Evolutionary conservation across 2,113 vertebrate species (phyloP).

Genomic region (Erpornis zantholeuca): DNA sequence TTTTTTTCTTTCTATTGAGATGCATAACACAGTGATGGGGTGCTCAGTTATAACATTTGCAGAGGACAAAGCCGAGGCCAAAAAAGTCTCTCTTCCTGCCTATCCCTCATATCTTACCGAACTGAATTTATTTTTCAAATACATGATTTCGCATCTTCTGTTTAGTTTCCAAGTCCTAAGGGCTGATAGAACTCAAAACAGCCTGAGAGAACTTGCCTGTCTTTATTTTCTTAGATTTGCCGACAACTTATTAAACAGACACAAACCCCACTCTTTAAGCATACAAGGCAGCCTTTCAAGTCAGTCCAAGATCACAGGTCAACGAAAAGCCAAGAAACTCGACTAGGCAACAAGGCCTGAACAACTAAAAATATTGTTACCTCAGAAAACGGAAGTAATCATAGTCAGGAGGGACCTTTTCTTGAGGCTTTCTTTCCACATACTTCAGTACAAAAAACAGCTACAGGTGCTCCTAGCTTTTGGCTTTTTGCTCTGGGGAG

Average conservation of each 20-base stretch:
- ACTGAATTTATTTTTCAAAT: conserved; percentile 20
- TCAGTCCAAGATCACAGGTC: conserved; percentile 43
- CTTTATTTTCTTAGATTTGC: conserved; percentile 41
- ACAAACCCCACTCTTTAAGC: conserved; percentile 12
- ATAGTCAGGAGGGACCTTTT: background rate
- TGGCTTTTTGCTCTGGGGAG: background rate
- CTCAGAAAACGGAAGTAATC: conserved; percentile 1
- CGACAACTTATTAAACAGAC: conserved; percentile 30
- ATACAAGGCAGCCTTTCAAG: conserved; percentile 27
- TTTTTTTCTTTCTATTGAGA: conserved; percentile 21
- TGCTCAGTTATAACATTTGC: background rate
- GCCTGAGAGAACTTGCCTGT: background rate
- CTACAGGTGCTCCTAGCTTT: background rate
- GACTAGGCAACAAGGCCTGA: background rate
- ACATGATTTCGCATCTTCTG: conserved; percentile 14
- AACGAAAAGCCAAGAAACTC: conserved; percentile 17
- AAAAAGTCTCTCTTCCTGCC: background rate
- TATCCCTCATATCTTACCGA: background rate
- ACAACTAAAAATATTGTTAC: conserved; percentile 16
- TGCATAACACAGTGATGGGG: background rate
- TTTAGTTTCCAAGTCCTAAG: conserved; percentile 33
- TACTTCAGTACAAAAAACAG: background rate
- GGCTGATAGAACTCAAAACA: conserved; percentile 17
- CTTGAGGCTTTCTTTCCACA: background rate
- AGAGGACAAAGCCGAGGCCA: background rate